These are phyloP conservation scores for Ostrea edulis DNA, from an alignment of 1,140 invertebrate species.

Conservation along the genomic window DNA sequence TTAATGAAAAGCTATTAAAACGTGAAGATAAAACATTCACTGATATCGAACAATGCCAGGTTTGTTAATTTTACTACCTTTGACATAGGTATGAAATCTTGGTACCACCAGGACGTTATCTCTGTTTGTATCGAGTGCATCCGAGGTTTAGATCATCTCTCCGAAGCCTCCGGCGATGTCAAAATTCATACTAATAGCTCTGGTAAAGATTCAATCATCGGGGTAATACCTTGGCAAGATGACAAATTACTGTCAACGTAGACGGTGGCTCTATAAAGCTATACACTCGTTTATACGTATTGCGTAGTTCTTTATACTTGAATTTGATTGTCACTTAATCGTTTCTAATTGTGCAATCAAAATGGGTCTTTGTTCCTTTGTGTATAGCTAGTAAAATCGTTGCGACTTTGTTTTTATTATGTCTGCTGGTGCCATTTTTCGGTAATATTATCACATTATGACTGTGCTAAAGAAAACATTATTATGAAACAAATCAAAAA, in stretches of 20 bases:
- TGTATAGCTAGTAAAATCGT: slow-evolving; percentile 5
- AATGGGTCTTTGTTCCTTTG: slow-evolving; percentile 30
- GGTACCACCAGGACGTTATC: not conserved
- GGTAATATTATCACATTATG: not conserved
- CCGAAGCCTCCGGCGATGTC: slow-evolving; percentile 6
- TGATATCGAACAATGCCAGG: slow-evolving; percentile 5
- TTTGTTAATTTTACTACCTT: slow-evolving; percentile 30
- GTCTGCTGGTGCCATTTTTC: not conserved
- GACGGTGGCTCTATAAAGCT: not conserved
- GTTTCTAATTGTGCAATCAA: slow-evolving; percentile 31
- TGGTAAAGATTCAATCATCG: slow-evolving; percentile 26
- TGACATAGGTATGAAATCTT: slow-evolving; percentile 16
- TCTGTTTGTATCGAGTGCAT: slow-evolving; percentile 13
- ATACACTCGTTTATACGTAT: slow-evolving; percentile 12
- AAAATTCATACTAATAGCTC: slow-evolving; percentile 36
- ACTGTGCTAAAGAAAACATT: not conserved
- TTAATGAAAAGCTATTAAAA: slow-evolving; percentile 29
- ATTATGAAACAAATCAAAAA: not conserved
- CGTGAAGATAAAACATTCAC: not conserved
- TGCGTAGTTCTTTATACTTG: slow-evolving; percentile 1
- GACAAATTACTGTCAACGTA: slow-evolving; percentile 4
- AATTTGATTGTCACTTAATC: slow-evolving; percentile 33
- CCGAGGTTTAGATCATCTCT: not conserved
- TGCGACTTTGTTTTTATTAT: not conserved
- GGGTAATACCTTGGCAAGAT: not conserved